Evolutionary conservation across 2,888 invertebrate genomes (phyloP).

Genomic region (Notodromas monacha): DNA sequence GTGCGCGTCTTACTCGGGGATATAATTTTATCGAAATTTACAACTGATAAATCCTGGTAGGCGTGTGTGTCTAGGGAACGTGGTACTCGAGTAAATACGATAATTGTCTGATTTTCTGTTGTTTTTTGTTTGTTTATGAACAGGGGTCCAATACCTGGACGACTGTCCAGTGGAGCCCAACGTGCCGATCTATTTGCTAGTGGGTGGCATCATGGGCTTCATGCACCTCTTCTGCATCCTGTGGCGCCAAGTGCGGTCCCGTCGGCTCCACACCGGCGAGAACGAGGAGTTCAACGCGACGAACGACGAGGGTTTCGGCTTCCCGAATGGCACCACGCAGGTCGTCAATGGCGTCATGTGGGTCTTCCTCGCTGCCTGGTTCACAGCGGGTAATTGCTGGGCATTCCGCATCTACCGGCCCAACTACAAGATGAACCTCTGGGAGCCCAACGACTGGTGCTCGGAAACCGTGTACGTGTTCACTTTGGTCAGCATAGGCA

Average conservation of each 20-base stretch:
- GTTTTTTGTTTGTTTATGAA: conserved; percentile 11
- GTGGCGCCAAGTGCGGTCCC: conserved; percentile 28
- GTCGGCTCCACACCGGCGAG: conserved; percentile 18
- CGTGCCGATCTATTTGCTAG: conserved; percentile 46
- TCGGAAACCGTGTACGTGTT: conserved; percentile 41
- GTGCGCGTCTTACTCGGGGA: no score
- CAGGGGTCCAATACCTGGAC: conserved; percentile 41
- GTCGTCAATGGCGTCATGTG: conserved; percentile 31
- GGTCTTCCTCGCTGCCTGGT: conserved; percentile 35
- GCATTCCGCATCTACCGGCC: conserved; percentile 40
- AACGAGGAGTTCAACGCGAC: conserved; percentile 13
- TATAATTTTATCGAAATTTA: no score
- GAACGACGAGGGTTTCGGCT: conserved; percentile 13
- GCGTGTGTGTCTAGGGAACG: no score
- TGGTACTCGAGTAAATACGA: no score
- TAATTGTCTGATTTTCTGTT: not conserved
- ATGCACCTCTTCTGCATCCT: conserved; percentile 32
- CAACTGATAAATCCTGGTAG: no score
- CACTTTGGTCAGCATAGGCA: conserved; percentile 32
- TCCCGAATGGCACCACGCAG: conserved; percentile 20
- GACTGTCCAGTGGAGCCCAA: conserved; percentile 43
- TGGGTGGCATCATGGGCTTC: conserved; percentile 41
- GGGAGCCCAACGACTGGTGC: conserved; percentile 46
- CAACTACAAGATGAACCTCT: conserved; percentile 31
- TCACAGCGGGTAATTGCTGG: conserved; percentile 44